Percentiles rank a stretch among this genome's conserved stretches.
Evolutionary conservation across 2,888 invertebrate genomes (phyloP).

Genomic region (Microctonus brassicae): DNA sequence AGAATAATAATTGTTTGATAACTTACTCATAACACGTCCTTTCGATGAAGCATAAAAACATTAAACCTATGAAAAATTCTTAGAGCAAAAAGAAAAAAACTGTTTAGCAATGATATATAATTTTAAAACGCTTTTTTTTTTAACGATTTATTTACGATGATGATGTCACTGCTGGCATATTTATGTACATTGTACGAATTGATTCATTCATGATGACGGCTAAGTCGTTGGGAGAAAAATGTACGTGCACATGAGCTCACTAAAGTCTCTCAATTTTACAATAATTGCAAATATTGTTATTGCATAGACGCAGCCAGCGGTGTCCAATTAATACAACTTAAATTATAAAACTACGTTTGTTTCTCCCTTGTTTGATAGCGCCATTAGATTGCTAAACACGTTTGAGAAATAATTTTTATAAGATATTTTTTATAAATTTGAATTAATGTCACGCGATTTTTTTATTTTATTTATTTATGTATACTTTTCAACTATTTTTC

Average conservation of each 20-base stretch:
- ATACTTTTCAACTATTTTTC: slow-evolving; percentile 52
- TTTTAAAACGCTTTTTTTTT: not conserved
- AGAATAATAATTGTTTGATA: slow-evolving; percentile 32
- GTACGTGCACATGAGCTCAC: slow-evolving; percentile 37
- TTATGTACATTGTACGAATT: slow-evolving; percentile 65
- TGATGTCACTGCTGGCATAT: slow-evolving; percentile 34
- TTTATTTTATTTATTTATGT: slow-evolving; percentile 1
- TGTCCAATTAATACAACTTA: slow-evolving; percentile 48
- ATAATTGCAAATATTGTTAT: slow-evolving; percentile 16
- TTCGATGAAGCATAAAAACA: too few species aligned
- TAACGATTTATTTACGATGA: slow-evolving; percentile 27
- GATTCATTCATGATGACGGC: slow-evolving; percentile 54
- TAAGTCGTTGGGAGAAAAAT: slow-evolving; percentile 16
- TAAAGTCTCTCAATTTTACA: slow-evolving; percentile 30
- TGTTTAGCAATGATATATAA: not conserved
- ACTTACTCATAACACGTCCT: not conserved
- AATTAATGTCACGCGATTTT: slow-evolving; percentile 1
- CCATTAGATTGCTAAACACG: slow-evolving; percentile 22
- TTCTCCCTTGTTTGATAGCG: slow-evolving; percentile 12
- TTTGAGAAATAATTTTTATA: slow-evolving; percentile 1
- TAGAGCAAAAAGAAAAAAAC: slow-evolving; percentile 2
- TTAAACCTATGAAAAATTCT: too few species aligned
- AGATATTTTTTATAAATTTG: not conserved
- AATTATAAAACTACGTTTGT: slow-evolving; percentile 64
- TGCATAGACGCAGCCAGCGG: slow-evolving; percentile 32